phyloP scores from a whole-genome alignment of 2,113 vertebrate genomes.

The Phocoena sinus region DNA sequence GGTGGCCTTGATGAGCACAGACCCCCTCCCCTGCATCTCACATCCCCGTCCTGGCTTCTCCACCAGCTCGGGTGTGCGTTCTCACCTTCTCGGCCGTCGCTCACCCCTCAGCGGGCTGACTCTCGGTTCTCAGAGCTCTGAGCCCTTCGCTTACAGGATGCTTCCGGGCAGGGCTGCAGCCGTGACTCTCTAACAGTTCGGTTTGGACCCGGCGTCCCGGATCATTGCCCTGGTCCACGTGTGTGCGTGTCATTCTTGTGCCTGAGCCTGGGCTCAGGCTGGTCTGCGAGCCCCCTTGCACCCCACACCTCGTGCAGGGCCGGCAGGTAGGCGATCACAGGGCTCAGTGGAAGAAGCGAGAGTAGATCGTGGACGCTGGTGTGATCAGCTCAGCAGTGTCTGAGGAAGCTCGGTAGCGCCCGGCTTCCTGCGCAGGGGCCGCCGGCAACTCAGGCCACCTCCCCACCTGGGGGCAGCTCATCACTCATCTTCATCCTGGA shows the following conservation, averaged over 20 bases:
- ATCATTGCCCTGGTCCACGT: accelerated
- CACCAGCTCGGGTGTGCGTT: not conserved
- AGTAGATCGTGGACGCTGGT: not conserved
- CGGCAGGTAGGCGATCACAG: not conserved
- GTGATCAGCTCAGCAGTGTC: not conserved
- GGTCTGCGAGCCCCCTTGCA: not conserved
- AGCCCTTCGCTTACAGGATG: not conserved
- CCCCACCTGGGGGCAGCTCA: no score
- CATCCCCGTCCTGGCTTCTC: not conserved
- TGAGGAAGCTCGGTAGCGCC: accelerated
- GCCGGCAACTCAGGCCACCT: not conserved
- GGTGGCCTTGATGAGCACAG: not conserved
- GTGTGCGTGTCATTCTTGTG: accelerated
- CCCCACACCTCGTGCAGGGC: not conserved
- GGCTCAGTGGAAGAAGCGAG: not conserved
- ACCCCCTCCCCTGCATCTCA: no score
- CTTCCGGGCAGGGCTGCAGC: not conserved
- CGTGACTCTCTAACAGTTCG: not conserved
- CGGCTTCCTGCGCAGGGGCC: not conserved
- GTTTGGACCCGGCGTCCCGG: not conserved
- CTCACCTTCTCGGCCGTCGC: not conserved
- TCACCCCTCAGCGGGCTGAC: not conserved
- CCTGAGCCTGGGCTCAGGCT: not conserved
- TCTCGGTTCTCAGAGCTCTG: not conserved
- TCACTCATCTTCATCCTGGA: not conserved